Conservation (phyloP, 2,797 vertebrate genomes). For the Sebastes cheni region DNA sequence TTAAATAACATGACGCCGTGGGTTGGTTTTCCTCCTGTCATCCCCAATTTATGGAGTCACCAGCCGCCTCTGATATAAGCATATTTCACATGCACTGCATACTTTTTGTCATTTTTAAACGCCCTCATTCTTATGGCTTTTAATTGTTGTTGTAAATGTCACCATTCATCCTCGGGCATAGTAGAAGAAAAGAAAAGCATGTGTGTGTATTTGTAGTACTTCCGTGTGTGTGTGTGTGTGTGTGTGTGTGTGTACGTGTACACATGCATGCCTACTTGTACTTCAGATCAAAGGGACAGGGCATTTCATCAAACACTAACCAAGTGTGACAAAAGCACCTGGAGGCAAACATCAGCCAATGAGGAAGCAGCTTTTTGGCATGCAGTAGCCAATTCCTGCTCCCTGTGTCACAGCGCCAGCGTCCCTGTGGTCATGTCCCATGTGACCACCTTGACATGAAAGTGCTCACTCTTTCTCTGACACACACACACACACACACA, state of each 20-base stretch:
- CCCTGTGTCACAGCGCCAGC: slow-evolving; percentile 32
- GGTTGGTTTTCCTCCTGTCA: no score
- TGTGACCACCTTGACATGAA: slow-evolving; percentile 47
- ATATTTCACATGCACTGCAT: background rate
- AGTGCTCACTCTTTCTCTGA: slow-evolving; percentile 15
- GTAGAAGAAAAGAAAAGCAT: background rate
- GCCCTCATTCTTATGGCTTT: background rate
- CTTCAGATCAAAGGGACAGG: slow-evolving; percentile 60
- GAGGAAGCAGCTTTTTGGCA: slow-evolving; percentile 50
- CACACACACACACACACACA: background rate
- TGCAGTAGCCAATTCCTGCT: slow-evolving; percentile 43
- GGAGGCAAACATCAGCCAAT: slow-evolving; percentile 57
- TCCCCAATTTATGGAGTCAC: no score
- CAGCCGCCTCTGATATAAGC: background rate
- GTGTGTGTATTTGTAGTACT: background rate
- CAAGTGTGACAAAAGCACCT: slow-evolving; percentile 67
- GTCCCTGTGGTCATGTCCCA: slow-evolving; percentile 35
- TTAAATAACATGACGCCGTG: no score
- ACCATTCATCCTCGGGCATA: background rate
- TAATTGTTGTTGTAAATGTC: slow-evolving; percentile 24
- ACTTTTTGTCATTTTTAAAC: background rate
- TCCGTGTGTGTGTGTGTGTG: background rate
- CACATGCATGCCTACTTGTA: slow-evolving; percentile 14
- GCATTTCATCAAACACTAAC: slow-evolving; percentile 68
- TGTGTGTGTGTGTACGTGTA: background rate